phyloP scores from a whole-genome alignment of 2,888 invertebrate genomes.

The Carterocephalus palaemon region DNA sequence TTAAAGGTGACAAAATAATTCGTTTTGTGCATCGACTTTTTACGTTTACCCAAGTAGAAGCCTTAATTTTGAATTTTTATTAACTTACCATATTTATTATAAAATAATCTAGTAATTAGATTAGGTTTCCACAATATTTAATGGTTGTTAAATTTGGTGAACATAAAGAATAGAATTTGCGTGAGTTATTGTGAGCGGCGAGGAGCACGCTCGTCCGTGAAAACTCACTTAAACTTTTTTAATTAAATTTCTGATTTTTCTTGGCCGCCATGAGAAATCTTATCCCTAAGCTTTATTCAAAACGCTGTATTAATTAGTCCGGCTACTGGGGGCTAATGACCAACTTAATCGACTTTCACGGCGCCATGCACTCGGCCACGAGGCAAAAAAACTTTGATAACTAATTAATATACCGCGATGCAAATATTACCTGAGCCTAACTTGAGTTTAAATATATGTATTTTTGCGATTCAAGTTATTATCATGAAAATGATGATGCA shows the following conservation, averaged over 20 bases:
- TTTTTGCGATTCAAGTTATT: slow-evolving; percentile 9
- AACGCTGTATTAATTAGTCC: slow-evolving; percentile 74
- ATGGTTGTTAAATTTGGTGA: slow-evolving; percentile 50
- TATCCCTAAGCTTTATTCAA: slow-evolving; percentile 65
- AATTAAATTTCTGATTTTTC: slow-evolving; percentile 77
- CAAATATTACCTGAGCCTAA: no score
- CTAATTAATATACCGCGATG: slow-evolving; percentile 32
- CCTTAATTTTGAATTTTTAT: no score
- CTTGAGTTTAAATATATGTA: no score
- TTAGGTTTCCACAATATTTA: no score
- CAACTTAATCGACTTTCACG: slow-evolving; percentile 60
- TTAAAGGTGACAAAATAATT: no score
- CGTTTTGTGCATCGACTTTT: no score
- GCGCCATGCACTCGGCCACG: slow-evolving; percentile 40
- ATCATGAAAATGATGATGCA: no score
- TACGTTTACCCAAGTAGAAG: no score
- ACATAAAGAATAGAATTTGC: slow-evolving; percentile 59
- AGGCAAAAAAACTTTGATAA: slow-evolving; percentile 20
- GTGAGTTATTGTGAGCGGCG: slow-evolving; percentile 64
- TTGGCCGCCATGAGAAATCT: slow-evolving; percentile 54
- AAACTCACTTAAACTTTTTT: slow-evolving; percentile 78
- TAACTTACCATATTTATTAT: no score
- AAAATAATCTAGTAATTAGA: no score
- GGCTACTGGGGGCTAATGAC: slow-evolving; percentile 62
- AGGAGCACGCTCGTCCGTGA: slow-evolving; percentile 66